These are phyloP conservation scores for Halictus ligatus DNA, from an alignment of 2,888 invertebrate genomes.

Conservation along the genomic window DNA sequence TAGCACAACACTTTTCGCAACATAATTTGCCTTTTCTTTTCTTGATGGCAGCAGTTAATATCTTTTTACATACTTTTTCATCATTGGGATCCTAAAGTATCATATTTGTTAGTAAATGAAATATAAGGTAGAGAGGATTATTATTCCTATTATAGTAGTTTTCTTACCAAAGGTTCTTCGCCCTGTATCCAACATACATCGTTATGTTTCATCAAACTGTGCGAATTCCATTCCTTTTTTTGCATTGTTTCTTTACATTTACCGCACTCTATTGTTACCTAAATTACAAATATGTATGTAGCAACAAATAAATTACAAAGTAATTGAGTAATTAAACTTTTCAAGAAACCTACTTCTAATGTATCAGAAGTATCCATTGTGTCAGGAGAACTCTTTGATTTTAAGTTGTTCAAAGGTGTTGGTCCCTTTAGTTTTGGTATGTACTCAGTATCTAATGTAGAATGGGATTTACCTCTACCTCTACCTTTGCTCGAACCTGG, in stretches of 20 bases:
- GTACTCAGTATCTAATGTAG: constrained; percentile 64
- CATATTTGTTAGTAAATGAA: background rate
- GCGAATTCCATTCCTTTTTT: constrained; percentile 84
- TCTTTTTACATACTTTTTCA: constrained; percentile 84
- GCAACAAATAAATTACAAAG: background rate
- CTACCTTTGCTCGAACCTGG: constrained; percentile 41
- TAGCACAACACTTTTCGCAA: constrained; percentile 86
- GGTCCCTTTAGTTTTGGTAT: constrained; percentile 54
- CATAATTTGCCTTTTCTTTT: constrained; percentile 83
- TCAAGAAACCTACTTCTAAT: constrained; percentile 34
- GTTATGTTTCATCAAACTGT: constrained; percentile 86
- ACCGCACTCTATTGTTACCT: constrained; percentile 81
- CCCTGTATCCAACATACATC: constrained; percentile 87
- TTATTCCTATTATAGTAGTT: constrained; percentile 3
- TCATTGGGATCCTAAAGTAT: constrained; percentile 85
- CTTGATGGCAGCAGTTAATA: constrained; percentile 84
- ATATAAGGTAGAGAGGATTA: constrained; percentile 6
- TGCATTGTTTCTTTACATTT: constrained; percentile 84
- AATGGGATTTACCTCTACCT: constrained; percentile 52
- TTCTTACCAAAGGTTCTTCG: constrained; percentile 85
- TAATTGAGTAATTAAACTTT: background rate
- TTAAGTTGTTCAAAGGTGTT: constrained; percentile 17
- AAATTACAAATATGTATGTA: constrained; percentile 1
- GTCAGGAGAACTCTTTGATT: background rate
- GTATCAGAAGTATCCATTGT: background rate